Conservation (phyloP, 2,888 invertebrate species). For the Watsonalla binaria region DNA sequence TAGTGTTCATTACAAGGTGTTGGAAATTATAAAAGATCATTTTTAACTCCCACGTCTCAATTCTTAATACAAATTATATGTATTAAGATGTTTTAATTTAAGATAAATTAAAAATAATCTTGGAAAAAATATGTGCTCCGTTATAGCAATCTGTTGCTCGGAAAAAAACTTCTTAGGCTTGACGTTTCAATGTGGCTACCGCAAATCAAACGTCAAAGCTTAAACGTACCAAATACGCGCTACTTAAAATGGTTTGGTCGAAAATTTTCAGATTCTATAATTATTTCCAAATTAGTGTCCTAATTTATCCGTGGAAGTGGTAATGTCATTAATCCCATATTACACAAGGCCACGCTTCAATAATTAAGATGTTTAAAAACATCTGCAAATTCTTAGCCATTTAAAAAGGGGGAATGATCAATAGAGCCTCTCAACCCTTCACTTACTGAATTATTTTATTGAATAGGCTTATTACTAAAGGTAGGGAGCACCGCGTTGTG, state of each 20-base stretch:
- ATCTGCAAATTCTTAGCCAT: conserved; percentile 17
- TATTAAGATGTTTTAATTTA: too few species aligned
- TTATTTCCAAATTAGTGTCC: conserved; percentile 12
- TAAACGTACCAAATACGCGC: too few species aligned
- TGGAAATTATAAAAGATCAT: too few species aligned
- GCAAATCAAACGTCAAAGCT: too few species aligned
- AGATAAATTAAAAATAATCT: too few species aligned
- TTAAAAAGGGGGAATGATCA: conserved; percentile 21
- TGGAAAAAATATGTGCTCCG: too few species aligned
- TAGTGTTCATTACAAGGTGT: too few species aligned
- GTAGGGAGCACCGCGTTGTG: conserved; percentile 22
- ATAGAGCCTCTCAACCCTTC: conserved; percentile 26
- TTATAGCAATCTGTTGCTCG: background rate
- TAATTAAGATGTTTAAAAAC: conserved; percentile 19
- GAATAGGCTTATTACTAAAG: conserved; percentile 55
- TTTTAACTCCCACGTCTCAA: too few species aligned
- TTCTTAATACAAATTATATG: too few species aligned
- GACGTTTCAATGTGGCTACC: too few species aligned
- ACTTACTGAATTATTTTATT: conserved; percentile 40
- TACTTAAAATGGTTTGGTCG: too few species aligned
- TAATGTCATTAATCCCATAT: conserved; percentile 16
- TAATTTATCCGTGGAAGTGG: conserved; percentile 7
- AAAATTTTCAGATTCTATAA: conserved; percentile 19
- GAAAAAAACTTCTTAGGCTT: conserved; percentile 2
- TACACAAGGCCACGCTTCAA: conserved; percentile 20